A percentile compares a stretch with the other conserved stretches of the same genome.
Conservation (phyloP, 2,113 vertebrate species). For the Colistium nudipinnis region DNA sequence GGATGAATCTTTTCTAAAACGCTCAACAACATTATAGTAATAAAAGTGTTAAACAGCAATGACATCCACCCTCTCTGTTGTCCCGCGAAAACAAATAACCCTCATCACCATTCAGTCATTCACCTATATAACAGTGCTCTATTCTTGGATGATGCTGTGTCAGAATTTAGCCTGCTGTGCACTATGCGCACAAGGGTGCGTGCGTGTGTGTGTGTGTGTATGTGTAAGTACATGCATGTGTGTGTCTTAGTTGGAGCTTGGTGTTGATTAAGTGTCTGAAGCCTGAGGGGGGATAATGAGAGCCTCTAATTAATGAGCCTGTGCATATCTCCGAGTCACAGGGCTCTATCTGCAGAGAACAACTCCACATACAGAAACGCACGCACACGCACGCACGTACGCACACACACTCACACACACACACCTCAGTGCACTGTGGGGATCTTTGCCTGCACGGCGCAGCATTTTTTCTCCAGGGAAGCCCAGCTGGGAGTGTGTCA, state of each 20-base stretch:
- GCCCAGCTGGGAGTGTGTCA: conserved; percentile 68
- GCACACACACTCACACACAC: conserved; percentile 28
- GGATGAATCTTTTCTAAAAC: conserved; percentile 68
- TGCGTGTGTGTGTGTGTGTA: not conserved
- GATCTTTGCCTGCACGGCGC: conserved; percentile 51
- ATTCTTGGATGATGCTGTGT: conserved; percentile 67
- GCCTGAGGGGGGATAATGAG: conserved; percentile 80
- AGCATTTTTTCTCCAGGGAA: conserved; percentile 69
- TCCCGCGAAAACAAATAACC: conserved; percentile 76
- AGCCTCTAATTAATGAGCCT: conserved; percentile 82
- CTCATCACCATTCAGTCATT: conserved; percentile 74
- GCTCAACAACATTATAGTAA: conserved; percentile 74
- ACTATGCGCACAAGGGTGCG: conserved; percentile 16
- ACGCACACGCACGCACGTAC: conserved; percentile 24
- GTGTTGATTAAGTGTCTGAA: conserved; percentile 81
- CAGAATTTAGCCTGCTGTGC: conserved; percentile 53
- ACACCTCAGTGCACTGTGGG: conserved; percentile 56
- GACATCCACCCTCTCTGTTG: conserved; percentile 68
- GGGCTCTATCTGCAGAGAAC: conserved; percentile 75
- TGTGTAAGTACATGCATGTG: conserved; percentile 3
- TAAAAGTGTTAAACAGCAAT: conserved; percentile 68
- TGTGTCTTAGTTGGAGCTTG: conserved; percentile 71
- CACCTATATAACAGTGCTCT: conserved; percentile 57
- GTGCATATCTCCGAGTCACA: conserved; percentile 79
- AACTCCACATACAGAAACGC: conserved; percentile 36